Evolutionary conservation across 1,140 invertebrate genomes (phyloP), one percentile per base, ranked within the genome.

Genomic region (Drosophila fuyamai): DNA sequence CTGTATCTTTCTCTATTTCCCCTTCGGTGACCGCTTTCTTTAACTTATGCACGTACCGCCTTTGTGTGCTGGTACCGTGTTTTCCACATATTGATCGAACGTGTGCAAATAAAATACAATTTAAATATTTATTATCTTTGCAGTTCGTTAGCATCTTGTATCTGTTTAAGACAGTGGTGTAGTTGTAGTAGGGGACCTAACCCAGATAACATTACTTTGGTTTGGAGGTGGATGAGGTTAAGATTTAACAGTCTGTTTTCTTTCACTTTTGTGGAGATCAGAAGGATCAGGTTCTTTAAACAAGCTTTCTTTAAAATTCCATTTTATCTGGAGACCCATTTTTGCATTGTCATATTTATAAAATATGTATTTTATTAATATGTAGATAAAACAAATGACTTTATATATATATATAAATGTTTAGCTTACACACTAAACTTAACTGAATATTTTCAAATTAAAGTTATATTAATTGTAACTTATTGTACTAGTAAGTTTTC

Each of bases 91-190:
- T 90, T 83, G 88, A 90, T 90, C 73, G 79, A 90, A 90, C 82
- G 86, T 90, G 86, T 90, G 86, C 86, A 90, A 90, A 90, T 90
- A 90, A 79, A 76, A 90, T 80, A 90, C 86, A 90, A 90, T 90
- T 90, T 90, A 91, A 90, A 91, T 91, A 90, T 90, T 91, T 90
- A 90, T 90, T 91, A 88, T 86, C 76, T 86, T 88, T 81, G 86
- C 82, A 90, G 86, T 90, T 91, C 88, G 88, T 91, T 91, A 91
- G 88, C 88, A 90, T 90, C 84, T 88, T 88, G 84, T 88, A 84
- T 88, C 76, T 84, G 84, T 72, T 88, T 84, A 80, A 75, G 82
- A 23, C 83, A 71, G 43, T 7, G 35, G 7, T 29, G 43, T 50
- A 18, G 62, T 8, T 32, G n/a, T 0, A 0, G 2, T 8, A 8